phyloP scores from a whole-genome alignment of 2,888 invertebrate genomes.

The Hirtodrosophila trivittata region DNA sequence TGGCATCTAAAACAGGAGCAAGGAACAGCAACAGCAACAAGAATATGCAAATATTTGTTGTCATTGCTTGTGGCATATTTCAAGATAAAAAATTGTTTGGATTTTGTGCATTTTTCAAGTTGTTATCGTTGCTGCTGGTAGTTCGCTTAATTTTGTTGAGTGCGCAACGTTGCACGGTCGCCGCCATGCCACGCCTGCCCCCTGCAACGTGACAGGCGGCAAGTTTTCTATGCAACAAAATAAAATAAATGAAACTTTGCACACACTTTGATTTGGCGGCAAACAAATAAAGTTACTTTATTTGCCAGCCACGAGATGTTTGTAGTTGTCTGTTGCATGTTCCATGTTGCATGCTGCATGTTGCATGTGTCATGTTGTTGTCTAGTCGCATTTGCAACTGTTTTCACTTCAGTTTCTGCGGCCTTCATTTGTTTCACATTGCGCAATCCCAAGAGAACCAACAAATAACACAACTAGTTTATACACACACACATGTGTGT shows the following conservation, averaged over 20 bases:
- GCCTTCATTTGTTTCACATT: constrained; percentile 22
- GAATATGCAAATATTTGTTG: neutral
- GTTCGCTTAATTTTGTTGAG: constrained; percentile 45
- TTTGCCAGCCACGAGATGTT: constrained; percentile 12
- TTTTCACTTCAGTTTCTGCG: constrained; percentile 25
- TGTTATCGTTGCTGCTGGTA: constrained; percentile 4
- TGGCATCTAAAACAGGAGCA: neutral
- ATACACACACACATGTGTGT: no score
- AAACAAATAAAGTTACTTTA: constrained; percentile 33
- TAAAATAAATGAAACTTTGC: no score
- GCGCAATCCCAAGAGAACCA: no score
- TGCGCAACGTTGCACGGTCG: constrained; percentile 23
- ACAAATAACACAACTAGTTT: no score
- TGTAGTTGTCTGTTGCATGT: neutral
- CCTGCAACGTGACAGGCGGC: constrained; percentile 8
- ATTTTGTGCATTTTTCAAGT: constrained; percentile 1
- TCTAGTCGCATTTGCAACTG: constrained; percentile 26
- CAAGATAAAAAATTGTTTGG: constrained; percentile 4
- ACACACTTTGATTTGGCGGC: constrained; percentile 20
- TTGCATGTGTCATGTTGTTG: constrained; percentile 2
- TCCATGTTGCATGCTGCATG: neutral
- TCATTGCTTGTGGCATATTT: constrained; percentile 2
- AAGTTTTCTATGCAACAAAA: constrained; percentile 41
- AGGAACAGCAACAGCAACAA: no score
- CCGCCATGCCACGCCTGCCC: no score